Percentiles rank a stretch among this genome's conserved stretches.
Evolutionary conservation across 2,797 vertebrate species (phyloP).

Genomic region (Anguilla marmorata): DNA sequence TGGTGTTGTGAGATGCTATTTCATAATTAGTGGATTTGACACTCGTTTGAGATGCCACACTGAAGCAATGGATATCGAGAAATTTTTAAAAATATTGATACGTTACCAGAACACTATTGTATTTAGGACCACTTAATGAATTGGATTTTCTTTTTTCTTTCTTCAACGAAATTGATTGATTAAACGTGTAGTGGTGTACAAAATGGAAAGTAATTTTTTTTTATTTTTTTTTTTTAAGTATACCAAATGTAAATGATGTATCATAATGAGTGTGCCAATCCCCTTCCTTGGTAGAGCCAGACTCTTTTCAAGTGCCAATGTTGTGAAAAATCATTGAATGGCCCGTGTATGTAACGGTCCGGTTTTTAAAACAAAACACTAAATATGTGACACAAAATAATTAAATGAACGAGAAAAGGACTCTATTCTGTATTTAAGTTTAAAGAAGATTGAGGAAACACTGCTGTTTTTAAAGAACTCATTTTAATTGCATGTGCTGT

Average conservation of each 20-base stretch:
- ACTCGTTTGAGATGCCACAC: constrained; percentile 45
- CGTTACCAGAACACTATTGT: constrained; percentile 39
- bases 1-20: constrained; percentile 32
- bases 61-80: constrained; percentile 52
- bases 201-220: constrained; percentile 68
- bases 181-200: constrained; percentile 45
- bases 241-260: constrained; percentile 77
- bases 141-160: constrained; percentile 43
- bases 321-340: constrained; percentile 75
- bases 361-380: constrained; percentile 81
- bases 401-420: constrained; percentile 56
- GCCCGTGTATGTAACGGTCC: constrained; percentile 78
- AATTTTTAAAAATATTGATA: constrained; percentile 35
- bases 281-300: constrained; percentile 80
- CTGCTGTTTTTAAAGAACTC: constrained; percentile 70
- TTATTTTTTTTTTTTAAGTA: constrained; percentile 66
- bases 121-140: constrained; percentile 67
- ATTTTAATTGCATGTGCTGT: constrained; percentile 89
- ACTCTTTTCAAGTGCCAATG: constrained; percentile 86
- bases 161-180: constrained; percentile 53
- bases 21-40: constrained; percentile 44
- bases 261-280: constrained; percentile 85
- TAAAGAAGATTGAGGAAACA: constrained; percentile 63
- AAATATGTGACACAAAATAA: constrained; percentile 64
- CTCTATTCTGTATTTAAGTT: constrained; percentile 78